Percentiles rank a stretch among this genome's conserved stretches.
phyloP scores from a whole-genome alignment of 1,140 invertebrate genomes.

The Cherax destructor region DNA sequence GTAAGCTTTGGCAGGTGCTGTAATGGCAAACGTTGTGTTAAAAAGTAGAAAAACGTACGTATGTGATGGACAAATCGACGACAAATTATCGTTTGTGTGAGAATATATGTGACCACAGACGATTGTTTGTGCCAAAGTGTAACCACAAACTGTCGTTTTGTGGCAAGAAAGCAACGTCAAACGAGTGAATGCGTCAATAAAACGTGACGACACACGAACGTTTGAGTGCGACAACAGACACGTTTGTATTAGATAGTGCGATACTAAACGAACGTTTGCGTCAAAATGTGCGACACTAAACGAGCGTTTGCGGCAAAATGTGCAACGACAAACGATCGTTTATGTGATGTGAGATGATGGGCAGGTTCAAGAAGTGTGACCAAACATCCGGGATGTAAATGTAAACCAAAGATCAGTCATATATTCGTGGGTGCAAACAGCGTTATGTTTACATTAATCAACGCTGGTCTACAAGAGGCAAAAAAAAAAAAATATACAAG shows the following conservation, averaged over 20 bases:
- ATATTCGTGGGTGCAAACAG: not conserved
- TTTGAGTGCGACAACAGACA: no score
- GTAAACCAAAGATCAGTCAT: not conserved
- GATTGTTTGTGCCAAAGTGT: not conserved
- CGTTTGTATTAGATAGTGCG: no score
- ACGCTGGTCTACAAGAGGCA: not conserved
- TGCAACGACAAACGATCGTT: not conserved
- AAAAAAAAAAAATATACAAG: not conserved
- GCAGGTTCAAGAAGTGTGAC: conserved; percentile 2
- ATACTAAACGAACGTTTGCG: not conserved
- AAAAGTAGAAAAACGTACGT: not conserved
- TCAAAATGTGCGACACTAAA: not conserved
- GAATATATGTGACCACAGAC: not conserved
- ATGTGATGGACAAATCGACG: not conserved
- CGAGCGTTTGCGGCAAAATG: not conserved
- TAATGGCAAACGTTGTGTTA: not conserved
- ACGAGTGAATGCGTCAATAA: no score
- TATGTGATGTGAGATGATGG: not conserved
- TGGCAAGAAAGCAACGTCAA: no score
- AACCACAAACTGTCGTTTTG: no score
- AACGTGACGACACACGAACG: no score
- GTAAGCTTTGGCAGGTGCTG: not conserved
- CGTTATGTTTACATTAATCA: not conserved
- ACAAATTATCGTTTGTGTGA: not conserved
- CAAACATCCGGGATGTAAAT: not conserved